These are phyloP conservation scores for Dipodomys stephensi DNA, from an alignment of 2,113 vertebrate species.

Conservation along the genomic window DNA sequence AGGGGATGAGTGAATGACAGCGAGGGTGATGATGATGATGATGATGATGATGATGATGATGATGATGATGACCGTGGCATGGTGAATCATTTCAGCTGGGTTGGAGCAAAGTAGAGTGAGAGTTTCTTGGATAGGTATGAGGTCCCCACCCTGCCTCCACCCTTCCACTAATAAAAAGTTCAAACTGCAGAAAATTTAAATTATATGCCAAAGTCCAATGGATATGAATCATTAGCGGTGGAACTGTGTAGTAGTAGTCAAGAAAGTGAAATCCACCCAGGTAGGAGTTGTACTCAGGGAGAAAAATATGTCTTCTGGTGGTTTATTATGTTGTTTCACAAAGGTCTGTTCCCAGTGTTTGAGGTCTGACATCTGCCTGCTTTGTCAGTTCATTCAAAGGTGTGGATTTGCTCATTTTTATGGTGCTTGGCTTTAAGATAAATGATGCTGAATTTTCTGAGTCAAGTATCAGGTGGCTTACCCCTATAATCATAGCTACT, in stretches of 20 bases:
- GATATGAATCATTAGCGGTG: background rate
- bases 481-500: too few relatives aligned
- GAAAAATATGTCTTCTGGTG: background rate
- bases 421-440: background rate
- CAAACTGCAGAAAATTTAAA: conserved; percentile 38
- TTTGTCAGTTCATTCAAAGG: background rate
- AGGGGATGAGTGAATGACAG: too few relatives aligned
- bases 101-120: too few relatives aligned
- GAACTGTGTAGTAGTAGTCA: background rate
- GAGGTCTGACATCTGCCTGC: background rate
- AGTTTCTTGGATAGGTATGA: too few relatives aligned
- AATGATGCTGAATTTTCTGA: background rate
- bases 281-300: background rate
- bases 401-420: background rate
- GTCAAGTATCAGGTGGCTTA: too few relatives aligned
- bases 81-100: too few relatives aligned
- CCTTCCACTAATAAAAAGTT: too few relatives aligned
- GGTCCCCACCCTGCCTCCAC: too few relatives aligned
- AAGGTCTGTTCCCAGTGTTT: background rate
- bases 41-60: too few relatives aligned
- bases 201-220: conserved; percentile 44
- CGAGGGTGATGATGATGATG: too few relatives aligned
- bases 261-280: background rate
- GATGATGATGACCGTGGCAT: too few relatives aligned
- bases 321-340: background rate